A percentile compares a stretch with the other conserved stretches of the same genome.
These are phyloP conservation scores for Quiscalus mexicanus DNA, from an alignment of 2,113 vertebrate species.

Conservation along the genomic window DNA sequence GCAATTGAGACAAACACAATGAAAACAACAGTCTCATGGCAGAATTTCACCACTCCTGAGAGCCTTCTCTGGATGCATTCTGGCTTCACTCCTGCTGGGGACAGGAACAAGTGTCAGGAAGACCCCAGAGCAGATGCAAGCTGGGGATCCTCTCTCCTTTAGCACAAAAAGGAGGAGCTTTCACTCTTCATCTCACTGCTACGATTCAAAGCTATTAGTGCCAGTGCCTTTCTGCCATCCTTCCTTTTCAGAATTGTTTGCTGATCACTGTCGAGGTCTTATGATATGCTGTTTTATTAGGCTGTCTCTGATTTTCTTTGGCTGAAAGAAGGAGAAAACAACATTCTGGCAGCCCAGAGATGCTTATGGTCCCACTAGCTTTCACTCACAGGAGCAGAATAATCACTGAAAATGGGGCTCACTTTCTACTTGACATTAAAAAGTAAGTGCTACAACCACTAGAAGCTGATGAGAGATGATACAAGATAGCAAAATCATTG, in stretches of 20 bases:
- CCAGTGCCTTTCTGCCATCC: background rate
- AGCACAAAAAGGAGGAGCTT: background rate
- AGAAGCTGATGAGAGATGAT: background rate
- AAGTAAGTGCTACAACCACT: background rate
- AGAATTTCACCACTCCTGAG: accelerated
- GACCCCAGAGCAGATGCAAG: background rate
- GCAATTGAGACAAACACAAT: background rate
- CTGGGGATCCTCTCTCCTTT: background rate
- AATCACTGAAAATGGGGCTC: background rate
- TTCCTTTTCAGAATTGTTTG: background rate
- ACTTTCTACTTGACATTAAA: background rate
- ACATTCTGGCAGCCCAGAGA: background rate
- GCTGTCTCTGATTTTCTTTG: background rate
- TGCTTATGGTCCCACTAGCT: background rate
- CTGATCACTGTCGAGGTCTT: background rate
- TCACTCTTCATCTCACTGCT: background rate
- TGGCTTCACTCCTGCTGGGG: background rate
- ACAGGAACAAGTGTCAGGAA: background rate
- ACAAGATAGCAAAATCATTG: background rate
- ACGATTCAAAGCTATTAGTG: background rate
- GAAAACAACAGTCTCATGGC: background rate
- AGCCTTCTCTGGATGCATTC: background rate
- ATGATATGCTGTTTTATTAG: background rate
- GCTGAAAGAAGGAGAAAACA: background rate
- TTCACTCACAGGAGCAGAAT: background rate